Base-by-base conservation (phyloP, 2,888 invertebrate genomes). In the Torymus auratus region DNA sequence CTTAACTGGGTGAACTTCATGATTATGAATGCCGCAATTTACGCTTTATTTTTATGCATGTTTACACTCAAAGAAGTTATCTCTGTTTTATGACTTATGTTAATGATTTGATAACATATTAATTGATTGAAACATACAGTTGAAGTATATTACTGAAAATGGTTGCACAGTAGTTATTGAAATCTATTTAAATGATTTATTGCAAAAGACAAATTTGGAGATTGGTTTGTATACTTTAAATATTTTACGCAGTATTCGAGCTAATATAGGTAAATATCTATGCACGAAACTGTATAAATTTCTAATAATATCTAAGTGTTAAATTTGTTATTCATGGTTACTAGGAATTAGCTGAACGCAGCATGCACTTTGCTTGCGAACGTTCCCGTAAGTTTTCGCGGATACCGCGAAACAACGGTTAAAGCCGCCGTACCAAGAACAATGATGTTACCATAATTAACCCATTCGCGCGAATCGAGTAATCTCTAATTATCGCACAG, bases 401-500 rank as follows among this genome's bases (percentile, higher is more conserved):
- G 55, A n/a, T 53, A 4, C 7, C 28, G 15, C 15, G 10, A 17
- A 68, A 67, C 12, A 67, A 80, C 55, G 75, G 55, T 60, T 70
- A 70, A 14, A 55, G 7, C 15, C 52, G 12, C 61, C 14, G n/a
- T 3, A n/a, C 23, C 4, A 55, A 58, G 20, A 41, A 80, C 74
- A 75, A 80, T 70, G 65, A 60, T 60, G 58, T 23, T 58, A 58
- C 65, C 65, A 17, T 53, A 60, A 75, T 71, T 65, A 80, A 70
- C 53, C 55, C 41, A 7, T 11, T 14, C n/a, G 41, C 65, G 41
- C 41, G 55, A 75, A 75, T 67, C 56, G 23, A 80, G 61, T 28
- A 41, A 71, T 70, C 60, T 74, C 41, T 55, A 53, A 80, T 65
- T 75, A 75, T 62, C 55, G 41, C 53, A 28, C 55, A 50, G 62